Evolutionary conservation across 2,113 vertebrate genomes (phyloP), one percentile per base, ranked within the genome.

Genomic region (Strix uralensis): DNA sequence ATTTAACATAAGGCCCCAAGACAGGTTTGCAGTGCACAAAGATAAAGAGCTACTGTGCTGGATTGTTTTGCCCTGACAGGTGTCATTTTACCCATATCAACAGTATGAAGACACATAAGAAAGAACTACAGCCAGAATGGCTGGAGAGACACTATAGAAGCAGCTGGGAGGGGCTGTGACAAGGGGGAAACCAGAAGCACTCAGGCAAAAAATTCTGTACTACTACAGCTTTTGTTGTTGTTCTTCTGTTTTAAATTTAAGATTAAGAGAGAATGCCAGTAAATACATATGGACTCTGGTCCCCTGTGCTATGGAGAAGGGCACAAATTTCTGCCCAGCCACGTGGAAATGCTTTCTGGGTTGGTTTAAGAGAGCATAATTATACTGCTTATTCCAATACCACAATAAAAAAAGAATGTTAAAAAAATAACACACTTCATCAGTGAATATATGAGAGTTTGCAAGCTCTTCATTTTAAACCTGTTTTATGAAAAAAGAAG

Each of bases 161-260:
- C 46, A 86, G 9, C 22, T 36, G 18, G 6, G 38, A 90, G 23
- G 7, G 22, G 29, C 19, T 66, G 27, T 38, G 57, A 73, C 55
- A 66, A 77, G 20, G 15, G 66, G 9, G 7, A 91, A 91, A 78
- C 6, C 32, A 85, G n/a, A 86, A 93, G 38, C 7, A 58, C 46
- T 51, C 20, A 12, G 30, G 23, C 0, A 4, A 86, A 90, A 54
- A 80, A 36, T 13, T 57, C 15, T 77, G 7, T 61, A 55, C 3
- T 63, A 16, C 4, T 46, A 47, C 25, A 75, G 16, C 18, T 80
- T 82, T 12, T 62, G 13, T 30, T 72, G 20, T 26, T 66, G 0
- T 88, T 67, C 16, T 74, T 90, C 66, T 85, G 49, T 52, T 95
- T 93, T 57, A 91, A 59, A 91, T 71, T 94, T 70, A 81, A 74